Conservation (phyloP, 2,888 invertebrate genomes). For the Dastarcus helophoroides region DNA sequence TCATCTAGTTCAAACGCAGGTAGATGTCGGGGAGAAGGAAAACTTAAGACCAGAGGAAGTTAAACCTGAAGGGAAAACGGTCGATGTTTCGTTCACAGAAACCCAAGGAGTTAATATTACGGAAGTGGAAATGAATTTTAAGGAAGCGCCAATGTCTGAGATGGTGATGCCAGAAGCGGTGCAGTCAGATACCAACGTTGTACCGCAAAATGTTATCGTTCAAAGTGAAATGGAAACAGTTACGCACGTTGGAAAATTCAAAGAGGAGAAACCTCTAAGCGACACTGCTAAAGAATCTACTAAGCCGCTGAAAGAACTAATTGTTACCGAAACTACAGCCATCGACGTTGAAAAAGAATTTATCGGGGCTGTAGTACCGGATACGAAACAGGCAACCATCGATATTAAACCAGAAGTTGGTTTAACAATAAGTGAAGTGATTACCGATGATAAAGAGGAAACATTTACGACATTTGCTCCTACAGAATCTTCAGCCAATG, state of each 20-base stretch:
- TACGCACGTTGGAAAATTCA: constrained; percentile 36
- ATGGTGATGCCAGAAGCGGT: constrained; percentile 33
- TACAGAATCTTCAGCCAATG: constrained; percentile 16
- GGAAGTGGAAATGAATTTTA: constrained; percentile 41
- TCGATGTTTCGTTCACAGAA: constrained; percentile 42
- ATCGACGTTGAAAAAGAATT: constrained; percentile 43
- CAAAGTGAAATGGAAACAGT: constrained; percentile 42
- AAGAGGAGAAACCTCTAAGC: constrained; percentile 33
- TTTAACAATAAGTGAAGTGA: constrained; percentile 43
- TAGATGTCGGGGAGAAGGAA: constrained; percentile 43
- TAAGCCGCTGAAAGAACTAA: constrained; percentile 17
- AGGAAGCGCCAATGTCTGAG: constrained; percentile 39
- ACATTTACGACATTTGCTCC: constrained; percentile 32
- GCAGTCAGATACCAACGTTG: constrained; percentile 43
- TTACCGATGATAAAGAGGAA: constrained; percentile 46
- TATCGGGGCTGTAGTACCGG: constrained; percentile 36
- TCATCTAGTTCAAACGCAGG: constrained; percentile 38
- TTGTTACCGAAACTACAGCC: constrained; percentile 18
- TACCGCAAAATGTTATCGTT: constrained; percentile 46
- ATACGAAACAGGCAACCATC: constrained; percentile 37
- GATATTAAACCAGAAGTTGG: constrained; percentile 46
- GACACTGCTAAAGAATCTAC: constrained; percentile 39
- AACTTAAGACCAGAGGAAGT: constrained; percentile 33
- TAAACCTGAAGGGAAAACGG: constrained; percentile 44
- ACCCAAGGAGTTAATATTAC: constrained; percentile 49